A percentile compares a stretch with the other conserved stretches of the same genome.
phyloP scores from a whole-genome alignment of 2,888 invertebrate species.

The Podotricha telesiphe region DNA sequence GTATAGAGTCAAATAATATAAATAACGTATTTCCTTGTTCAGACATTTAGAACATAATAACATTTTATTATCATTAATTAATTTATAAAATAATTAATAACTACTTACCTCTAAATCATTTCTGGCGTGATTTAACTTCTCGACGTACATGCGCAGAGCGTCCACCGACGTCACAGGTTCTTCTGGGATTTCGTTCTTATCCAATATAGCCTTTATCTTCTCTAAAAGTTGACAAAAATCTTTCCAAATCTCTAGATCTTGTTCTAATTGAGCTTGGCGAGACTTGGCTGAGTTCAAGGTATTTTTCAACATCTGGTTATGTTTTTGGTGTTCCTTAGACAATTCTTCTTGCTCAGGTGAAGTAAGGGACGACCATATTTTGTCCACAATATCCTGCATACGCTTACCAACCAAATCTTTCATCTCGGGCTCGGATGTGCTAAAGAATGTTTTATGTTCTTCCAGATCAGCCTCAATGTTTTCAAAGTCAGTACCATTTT shows the following conservation, averaged over 20 bases:
- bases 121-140: slow-evolving; percentile 91
- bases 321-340: slow-evolving; percentile 90
- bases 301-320: slow-evolving; percentile 91
- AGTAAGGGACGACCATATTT: slow-evolving; percentile 93
- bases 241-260: slow-evolving; percentile 92
- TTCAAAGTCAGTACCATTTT: slow-evolving; percentile 94
- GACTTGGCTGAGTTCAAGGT: slow-evolving; percentile 92
- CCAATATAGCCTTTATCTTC: slow-evolving; percentile 89
- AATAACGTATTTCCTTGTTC: neutral
- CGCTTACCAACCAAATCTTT: slow-evolving; percentile 91
- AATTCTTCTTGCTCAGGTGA: slow-evolving; percentile 92
- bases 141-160: slow-evolving; percentile 91
- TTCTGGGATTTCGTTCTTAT: slow-evolving; percentile 89
- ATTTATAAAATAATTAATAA: slow-evolving; percentile 16
- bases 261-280: slow-evolving; percentile 90
- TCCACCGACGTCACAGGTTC: slow-evolving; percentile 91
- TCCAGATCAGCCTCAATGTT: slow-evolving; percentile 92
- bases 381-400: slow-evolving; percentile 92
- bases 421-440: slow-evolving; percentile 88
- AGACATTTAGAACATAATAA: neutral
- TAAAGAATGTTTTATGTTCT: slow-evolving; percentile 93
- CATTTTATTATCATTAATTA: neutral
- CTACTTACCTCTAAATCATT: slow-evolving; percentile 88
- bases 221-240: slow-evolving; percentile 91
- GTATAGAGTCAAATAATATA: no score